Evolutionary conservation across 35 echinoderm and acorn worm genomes (phyloP).

Genomic region (Hemicentrotus pulcherrimus): DNA sequence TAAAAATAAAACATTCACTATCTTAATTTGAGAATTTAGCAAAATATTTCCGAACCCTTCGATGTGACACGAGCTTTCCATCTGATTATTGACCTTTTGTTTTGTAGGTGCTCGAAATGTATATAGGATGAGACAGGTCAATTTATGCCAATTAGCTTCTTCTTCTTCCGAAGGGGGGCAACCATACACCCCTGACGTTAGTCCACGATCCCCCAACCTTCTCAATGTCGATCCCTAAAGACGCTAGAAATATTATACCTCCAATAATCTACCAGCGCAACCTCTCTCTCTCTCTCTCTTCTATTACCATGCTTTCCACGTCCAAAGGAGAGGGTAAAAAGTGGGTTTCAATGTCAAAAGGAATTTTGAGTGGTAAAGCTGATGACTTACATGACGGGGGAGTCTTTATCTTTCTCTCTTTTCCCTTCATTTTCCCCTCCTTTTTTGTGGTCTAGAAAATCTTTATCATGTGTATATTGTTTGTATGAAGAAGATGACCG

Average conservation of each 20-base stretch:
- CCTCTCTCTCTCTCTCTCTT: not conserved
- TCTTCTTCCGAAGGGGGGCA: not conserved
- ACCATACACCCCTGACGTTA: not conserved
- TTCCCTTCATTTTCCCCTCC: not conserved
- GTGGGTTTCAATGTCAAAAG: not conserved
- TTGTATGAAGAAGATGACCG: not conserved
- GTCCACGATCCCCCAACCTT: not conserved
- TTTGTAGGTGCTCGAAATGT: not conserved
- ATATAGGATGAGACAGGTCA: slow-evolving; percentile 1
- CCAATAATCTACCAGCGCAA: not conserved
- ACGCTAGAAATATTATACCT: not conserved
- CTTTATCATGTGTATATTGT: not conserved
- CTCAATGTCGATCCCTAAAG: not conserved
- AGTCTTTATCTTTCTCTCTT: not conserved
- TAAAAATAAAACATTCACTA: no score
- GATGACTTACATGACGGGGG: slow-evolving; percentile 2
- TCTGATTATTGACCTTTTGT: not conserved
- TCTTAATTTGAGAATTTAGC: no score
- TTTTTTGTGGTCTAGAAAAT: not conserved
- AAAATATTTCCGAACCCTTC: no score
- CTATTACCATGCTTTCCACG: not conserved
- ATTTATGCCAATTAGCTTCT: not conserved
- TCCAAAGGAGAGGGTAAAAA: not conserved
- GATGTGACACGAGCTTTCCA: not conserved
- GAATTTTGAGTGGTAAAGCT: slow-evolving; percentile 25